Evolutionary conservation across 2,888 invertebrate genomes (phyloP).

Genomic region (Monopis laevigella): DNA sequence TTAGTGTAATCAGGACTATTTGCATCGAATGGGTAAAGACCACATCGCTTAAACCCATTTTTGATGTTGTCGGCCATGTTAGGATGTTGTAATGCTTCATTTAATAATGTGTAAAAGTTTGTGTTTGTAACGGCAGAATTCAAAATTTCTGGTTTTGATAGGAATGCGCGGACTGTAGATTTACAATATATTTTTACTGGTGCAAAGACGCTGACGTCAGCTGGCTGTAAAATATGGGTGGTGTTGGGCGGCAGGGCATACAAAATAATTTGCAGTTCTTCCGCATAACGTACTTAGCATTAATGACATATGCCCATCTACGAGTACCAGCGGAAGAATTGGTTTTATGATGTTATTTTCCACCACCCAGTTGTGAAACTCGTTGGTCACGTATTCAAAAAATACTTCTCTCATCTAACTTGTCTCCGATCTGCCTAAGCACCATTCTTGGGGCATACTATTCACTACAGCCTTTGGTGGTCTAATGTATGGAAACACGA

Average conservation of each 20-base stretch:
- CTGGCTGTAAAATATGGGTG: conserved; percentile 21
- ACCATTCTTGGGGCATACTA: conserved; percentile 17
- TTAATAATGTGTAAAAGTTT: conserved; percentile 20
- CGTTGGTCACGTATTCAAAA: conserved; percentile 17
- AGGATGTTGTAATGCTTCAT: conserved; percentile 13
- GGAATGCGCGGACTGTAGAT: conserved; percentile 15
- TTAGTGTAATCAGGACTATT: conserved; percentile 18
- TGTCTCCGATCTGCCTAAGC: conserved; percentile 16
- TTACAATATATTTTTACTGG: conserved; percentile 22
- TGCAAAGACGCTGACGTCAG: conserved; percentile 21
- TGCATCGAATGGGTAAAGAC: conserved; percentile 21
- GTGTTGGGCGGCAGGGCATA: conserved; percentile 23
- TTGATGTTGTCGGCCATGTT: conserved; percentile 17
- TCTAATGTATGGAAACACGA: conserved; percentile 18
- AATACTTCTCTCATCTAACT: conserved; percentile 18
- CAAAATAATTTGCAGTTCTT: conserved; percentile 20
- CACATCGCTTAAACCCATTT: conserved; percentile 22
- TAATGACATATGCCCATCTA: background rate
- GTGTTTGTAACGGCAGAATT: conserved; percentile 21
- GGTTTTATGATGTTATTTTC: too few relatives aligned
- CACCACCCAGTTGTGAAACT: conserved; percentile 11
- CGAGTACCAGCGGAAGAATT: too few relatives aligned
- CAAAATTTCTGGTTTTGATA: conserved; percentile 20
- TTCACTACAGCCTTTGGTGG: conserved; percentile 12
- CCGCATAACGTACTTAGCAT: too few relatives aligned